Evolutionary conservation across 2,888 invertebrate genomes (phyloP).

Genomic region (Cheilosia scutellata): DNA sequence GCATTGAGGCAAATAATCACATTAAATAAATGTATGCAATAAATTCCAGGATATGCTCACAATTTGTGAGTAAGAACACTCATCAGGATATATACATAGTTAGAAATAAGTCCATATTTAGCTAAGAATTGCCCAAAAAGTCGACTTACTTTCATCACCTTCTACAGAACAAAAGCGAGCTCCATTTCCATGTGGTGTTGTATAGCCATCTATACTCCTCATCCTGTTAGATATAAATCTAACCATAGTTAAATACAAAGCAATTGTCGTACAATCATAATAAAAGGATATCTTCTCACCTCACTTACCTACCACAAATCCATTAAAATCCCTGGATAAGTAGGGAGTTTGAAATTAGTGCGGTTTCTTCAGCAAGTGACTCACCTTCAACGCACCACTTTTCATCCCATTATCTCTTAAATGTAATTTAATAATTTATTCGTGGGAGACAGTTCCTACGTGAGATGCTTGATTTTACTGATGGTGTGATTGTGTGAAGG

Average conservation of each 20-base stretch:
- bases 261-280: constrained; percentile 42
- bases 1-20: too few relatives aligned
- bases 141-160: too few relatives aligned
- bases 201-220: neutral
- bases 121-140: too few relatives aligned
- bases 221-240: constrained; percentile 28
- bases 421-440: constrained; percentile 66
- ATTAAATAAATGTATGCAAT: constrained; percentile 2
- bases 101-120: too few relatives aligned
- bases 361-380: constrained; percentile 16
- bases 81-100: too few relatives aligned
- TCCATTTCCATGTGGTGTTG: too few relatives aligned
- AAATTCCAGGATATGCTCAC: constrained; percentile 11
- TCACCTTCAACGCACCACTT: constrained; percentile 2
- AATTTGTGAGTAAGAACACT: neutral
- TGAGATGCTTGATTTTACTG: constrained; percentile 13
- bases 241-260: constrained; percentile 14
- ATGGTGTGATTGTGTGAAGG: neutral
- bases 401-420: constrained; percentile 47
- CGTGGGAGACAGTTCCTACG: constrained; percentile 25
- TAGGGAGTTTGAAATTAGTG: neutral
- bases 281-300: constrained; percentile 40
- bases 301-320: constrained; percentile 41
- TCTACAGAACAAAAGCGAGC: too few relatives aligned
- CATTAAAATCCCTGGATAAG: constrained; percentile 48